Conservation (phyloP, 2,113 vertebrate genomes). For the Silurus meridionalis region DNA sequence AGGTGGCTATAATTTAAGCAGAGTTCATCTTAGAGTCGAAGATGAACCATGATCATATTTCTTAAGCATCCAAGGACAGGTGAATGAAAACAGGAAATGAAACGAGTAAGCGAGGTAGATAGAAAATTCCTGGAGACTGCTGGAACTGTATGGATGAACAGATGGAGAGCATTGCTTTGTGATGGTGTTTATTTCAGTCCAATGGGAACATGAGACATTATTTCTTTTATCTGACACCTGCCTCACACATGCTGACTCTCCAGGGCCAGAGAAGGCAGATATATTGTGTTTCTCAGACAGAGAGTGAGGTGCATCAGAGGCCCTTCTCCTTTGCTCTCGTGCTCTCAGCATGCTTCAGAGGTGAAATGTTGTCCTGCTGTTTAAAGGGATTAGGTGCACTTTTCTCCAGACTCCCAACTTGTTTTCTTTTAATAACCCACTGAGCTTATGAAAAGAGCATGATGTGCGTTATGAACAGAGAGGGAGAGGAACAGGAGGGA, state of each 20-base stretch:
- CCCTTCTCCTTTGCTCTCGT: neutral
- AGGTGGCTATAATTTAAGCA: constrained; percentile 22
- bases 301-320: neutral
- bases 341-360: constrained; percentile 48
- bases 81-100: constrained; percentile 9
- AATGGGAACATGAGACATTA: neutral
- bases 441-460: constrained; percentile 41
- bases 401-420: constrained; percentile 54
- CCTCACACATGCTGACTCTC: neutral
- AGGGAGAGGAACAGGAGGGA: neutral
- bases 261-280: neutral
- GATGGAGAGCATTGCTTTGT: constrained; percentile 14
- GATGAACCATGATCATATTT: neutral
- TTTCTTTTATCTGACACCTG: neutral
- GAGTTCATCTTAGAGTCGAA: neutral
- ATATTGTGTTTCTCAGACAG: constrained; percentile 10
- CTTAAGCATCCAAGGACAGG: neutral
- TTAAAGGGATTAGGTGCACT: constrained; percentile 64
- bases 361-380: constrained; percentile 39
- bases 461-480: neutral
- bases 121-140: neutral
- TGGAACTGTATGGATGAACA: neutral
- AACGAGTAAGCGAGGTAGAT: neutral
- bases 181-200: neutral
- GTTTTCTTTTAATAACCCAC: constrained; percentile 75